Conservation (phyloP, 2,113 vertebrate species). For the Motacilla alba region DNA sequence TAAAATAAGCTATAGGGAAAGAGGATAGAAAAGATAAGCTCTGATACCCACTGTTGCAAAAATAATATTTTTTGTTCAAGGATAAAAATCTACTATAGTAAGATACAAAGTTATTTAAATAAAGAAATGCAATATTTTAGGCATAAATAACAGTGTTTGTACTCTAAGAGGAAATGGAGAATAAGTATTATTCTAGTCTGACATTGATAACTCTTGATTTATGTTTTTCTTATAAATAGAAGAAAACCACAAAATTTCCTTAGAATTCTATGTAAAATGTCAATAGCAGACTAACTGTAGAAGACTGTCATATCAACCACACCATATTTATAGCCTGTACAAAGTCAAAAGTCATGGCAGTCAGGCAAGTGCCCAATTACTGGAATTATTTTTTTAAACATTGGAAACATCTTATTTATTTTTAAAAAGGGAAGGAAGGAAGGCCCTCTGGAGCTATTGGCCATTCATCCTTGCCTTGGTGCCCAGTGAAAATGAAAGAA, state of each 20-base stretch:
- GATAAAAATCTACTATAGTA: not conserved
- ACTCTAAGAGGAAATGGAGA: not conserved
- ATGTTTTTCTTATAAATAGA: not conserved
- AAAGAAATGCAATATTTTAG: not conserved
- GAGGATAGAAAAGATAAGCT: not conserved
- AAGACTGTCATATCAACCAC: not conserved
- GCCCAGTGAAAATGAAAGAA: not conserved
- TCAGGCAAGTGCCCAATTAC: not conserved
- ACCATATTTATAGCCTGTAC: not conserved
- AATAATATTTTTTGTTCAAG: not conserved
- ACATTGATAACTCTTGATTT: not conserved
- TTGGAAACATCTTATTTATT: not conserved
- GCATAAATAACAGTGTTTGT: not conserved
- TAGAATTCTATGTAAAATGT: not conserved
- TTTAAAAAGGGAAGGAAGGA: not conserved
- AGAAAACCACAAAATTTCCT: not conserved
- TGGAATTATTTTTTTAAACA: not conserved
- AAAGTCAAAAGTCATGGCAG: not conserved
- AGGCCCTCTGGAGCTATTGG: not conserved
- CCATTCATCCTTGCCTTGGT: not conserved
- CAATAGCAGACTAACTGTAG: not conserved
- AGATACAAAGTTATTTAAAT: not conserved
- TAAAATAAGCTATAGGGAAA: not conserved
- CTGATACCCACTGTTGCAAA: not conserved
- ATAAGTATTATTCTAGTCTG: not conserved